Conservation (phyloP, 2,888 invertebrate species). For the Zaprionus lineosus region DNA sequence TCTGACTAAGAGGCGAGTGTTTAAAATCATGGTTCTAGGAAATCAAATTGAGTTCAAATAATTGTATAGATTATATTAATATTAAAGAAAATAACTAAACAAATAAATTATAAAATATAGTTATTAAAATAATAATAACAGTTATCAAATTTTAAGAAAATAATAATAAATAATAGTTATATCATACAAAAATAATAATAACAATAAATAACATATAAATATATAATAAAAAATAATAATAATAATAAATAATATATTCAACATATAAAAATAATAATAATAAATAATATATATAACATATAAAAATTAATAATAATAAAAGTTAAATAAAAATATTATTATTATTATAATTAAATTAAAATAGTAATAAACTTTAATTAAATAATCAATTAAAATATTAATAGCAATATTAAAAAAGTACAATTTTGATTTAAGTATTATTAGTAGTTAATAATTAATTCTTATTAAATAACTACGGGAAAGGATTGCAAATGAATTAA, state of each 20-base stretch:
- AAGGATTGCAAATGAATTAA: too few species aligned
- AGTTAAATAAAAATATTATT: background rate
- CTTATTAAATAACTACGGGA: background rate
- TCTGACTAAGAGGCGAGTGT: too few species aligned
- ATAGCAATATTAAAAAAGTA: background rate
- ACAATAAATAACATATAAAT: background rate
- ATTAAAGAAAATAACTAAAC: too few species aligned
- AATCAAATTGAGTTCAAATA: too few species aligned
- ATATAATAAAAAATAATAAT: background rate
- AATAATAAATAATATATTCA: background rate
- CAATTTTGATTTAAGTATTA: background rate
- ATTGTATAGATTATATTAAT: too few species aligned
- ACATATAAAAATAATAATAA: background rate
- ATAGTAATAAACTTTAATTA: too few species aligned
- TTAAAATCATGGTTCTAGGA: too few species aligned
- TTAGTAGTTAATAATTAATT: background rate
- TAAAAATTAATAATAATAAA: background rate
- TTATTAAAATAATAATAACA: background rate
- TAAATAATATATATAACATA: background rate
- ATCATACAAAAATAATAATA: background rate
- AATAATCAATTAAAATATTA: background rate
- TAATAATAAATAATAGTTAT: background rate
- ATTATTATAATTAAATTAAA: background rate
- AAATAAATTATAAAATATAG: too few species aligned
- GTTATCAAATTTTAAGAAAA: background rate